These are phyloP conservation scores for Gadus macrocephalus DNA, from an alignment of 2,113 vertebrate genomes.

Conservation along the genomic window DNA sequence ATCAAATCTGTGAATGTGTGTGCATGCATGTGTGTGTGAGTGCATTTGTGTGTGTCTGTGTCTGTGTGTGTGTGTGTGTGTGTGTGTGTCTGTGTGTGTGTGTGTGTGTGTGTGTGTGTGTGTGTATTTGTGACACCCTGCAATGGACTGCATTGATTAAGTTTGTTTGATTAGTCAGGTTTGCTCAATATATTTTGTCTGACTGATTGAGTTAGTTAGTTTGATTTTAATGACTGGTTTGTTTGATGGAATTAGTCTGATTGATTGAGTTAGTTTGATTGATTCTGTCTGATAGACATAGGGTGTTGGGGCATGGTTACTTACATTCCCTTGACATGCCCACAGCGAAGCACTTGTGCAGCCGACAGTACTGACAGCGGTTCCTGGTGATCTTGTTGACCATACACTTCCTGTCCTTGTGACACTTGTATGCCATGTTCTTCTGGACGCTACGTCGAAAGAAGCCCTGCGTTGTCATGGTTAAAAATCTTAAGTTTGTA, in stretches of 20 bases:
- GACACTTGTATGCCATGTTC: conserved; percentile 97
- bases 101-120: no score
- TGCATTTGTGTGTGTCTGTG: no score
- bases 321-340: conserved; percentile 98
- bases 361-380: conserved; percentile 94
- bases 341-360: conserved; percentile 93
- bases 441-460: conserved; percentile 97
- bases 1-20: no score
- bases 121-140: no score
- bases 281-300: not conserved
- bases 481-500: not conserved
- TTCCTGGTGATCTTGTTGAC: conserved; percentile 98
- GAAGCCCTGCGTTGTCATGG: conserved; percentile 78
- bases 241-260: not conserved
- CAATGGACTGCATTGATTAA: no score
- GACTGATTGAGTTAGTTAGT: not conserved
- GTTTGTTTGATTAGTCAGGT: not conserved
- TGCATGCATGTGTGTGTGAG: no score
- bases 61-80: no score
- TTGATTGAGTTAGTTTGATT: not conserved
- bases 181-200: not conserved
- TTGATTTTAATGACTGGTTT: not conserved
- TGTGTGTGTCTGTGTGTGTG: no score
- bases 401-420: conserved; percentile 93
- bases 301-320: conserved; percentile 35